Percentiles rank a stretch among this genome's conserved stretches.
Conservation (phyloP, 2,888 invertebrate species). For the Escarpia spicata region DNA sequence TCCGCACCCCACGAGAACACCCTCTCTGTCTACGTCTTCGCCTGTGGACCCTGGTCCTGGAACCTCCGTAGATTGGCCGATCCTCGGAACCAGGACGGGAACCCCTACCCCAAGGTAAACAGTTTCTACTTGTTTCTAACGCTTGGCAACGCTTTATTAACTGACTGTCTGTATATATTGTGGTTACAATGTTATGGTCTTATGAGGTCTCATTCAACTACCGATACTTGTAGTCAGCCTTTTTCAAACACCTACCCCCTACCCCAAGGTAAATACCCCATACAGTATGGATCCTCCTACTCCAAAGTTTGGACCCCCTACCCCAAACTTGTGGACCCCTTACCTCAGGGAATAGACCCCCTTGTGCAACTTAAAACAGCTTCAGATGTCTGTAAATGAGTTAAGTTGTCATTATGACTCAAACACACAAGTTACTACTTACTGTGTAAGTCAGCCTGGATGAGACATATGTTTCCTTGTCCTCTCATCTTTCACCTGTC, state of each 20-base stretch:
- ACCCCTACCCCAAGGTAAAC: slow-evolving; percentile 61
- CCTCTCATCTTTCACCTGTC: background rate
- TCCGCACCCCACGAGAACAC: slow-evolving; percentile 66
- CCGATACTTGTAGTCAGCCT: too few relatives aligned
- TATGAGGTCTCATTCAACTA: too few relatives aligned
- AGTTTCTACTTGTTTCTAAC: too few relatives aligned
- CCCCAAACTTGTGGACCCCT: too few relatives aligned
- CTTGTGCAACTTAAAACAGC: background rate
- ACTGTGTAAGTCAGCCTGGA: background rate
- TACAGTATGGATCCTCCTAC: too few relatives aligned
- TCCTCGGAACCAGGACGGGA: slow-evolving; percentile 50
- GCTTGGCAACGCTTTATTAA: too few relatives aligned
- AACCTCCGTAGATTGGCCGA: slow-evolving; percentile 60
- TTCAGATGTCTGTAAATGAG: background rate
- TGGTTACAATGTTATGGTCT: too few relatives aligned
- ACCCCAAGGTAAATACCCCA: slow-evolving; percentile 40
- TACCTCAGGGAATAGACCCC: too few relatives aligned
- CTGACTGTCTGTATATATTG: too few relatives aligned
- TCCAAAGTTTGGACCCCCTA: too few relatives aligned
- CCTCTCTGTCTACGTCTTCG: slow-evolving; percentile 57
- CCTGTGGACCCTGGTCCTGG: slow-evolving; percentile 63
- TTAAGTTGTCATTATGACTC: background rate
- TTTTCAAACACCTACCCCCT: slow-evolving; percentile 38
- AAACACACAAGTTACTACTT: background rate
- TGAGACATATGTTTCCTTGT: background rate